Base-by-base conservation (phyloP, 2,797 vertebrate genomes). In the Lophotriccus pileatus region DNA sequence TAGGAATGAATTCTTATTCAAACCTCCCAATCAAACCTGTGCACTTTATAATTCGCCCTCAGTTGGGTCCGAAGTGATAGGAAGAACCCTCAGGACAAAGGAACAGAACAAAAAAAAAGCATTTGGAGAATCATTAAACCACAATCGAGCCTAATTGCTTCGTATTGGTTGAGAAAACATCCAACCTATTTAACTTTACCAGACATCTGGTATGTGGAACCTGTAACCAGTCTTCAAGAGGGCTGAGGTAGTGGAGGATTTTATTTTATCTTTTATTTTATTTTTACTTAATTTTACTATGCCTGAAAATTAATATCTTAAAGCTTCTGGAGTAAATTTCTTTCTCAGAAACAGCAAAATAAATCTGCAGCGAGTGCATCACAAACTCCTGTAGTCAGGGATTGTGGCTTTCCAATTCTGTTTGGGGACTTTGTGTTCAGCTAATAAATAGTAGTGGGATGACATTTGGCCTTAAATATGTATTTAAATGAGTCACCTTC, bases 61-160 rank as follows among this genome's bases (percentile, higher is more conserved):
- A 37, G 44, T 10, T 89, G 73, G 30, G 68, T 49, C 68, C 25
- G 12, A 55, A 66, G 69, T 32, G 73, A 66, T 91, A 50, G 82
- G 76, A 80, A 84, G 87, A 89, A 56, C 72, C 81, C 75, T 83
- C 79, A 46, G 95, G 84, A 96, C 89, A 95, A 94, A 95, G 67
- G 75, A 66, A 50, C 53, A 53, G 67, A 80, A 94, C 53, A 91
- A 77, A 96, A 95, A 44, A 87, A 94, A 91, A 43, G 62, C 82
- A 55, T 94, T 93, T 94, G 66, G 87, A 88, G 79, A 95, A 93
- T 91, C 69, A 90, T 95, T 95, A 96, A 95, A 83, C 87, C 83
- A 69, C 76, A 84, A 64, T 86, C 43, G n/a, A 88, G 66, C 63
- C 55, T 91, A 84, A 91, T 93, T 91, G 82, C 62, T 94, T 72